Evolutionary conservation across 2,797 vertebrate species (phyloP).

Genomic region (Meriones psammophilus): DNA sequence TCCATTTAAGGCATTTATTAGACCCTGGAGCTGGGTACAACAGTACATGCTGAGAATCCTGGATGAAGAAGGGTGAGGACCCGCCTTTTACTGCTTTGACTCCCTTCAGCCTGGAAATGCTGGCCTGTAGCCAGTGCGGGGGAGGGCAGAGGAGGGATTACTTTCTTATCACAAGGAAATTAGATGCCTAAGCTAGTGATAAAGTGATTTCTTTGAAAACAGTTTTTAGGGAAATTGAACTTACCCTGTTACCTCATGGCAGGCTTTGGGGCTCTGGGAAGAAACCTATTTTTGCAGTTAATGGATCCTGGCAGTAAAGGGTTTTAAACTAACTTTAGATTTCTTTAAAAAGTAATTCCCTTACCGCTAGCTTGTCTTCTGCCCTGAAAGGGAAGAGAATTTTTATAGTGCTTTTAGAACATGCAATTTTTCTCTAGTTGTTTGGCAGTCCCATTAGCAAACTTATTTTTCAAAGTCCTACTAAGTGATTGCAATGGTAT

Average conservation of each 20-base stretch:
- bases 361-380: slow-evolving; percentile 64
- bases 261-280: slow-evolving; percentile 54
- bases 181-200: slow-evolving; percentile 66
- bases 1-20: slow-evolving; percentile 6
- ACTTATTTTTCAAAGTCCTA: slow-evolving; percentile 36
- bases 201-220: slow-evolving; percentile 34
- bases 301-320: slow-evolving; percentile 74
- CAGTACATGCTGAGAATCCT: not conserved
- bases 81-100: not conserved
- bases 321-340: slow-evolving; percentile 72
- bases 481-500: not conserved
- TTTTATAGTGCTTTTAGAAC: slow-evolving; percentile 48
- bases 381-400: slow-evolving; percentile 60
- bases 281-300: slow-evolving; percentile 76
- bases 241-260: slow-evolving; percentile 60
- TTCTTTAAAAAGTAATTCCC: slow-evolving; percentile 77
- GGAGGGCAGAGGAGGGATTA: slow-evolving; percentile 49
- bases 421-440: not conserved
- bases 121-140: not conserved
- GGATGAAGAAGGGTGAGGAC: not conserved
- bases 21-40: not conserved
- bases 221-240: slow-evolving; percentile 75
- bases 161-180: slow-evolving; percentile 75
- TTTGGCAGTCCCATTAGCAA: slow-evolving; percentile 36
- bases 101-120: slow-evolving; percentile 65